Base-by-base conservation (phyloP, 2,113 vertebrate species). In the Centropus unirufus region DNA sequence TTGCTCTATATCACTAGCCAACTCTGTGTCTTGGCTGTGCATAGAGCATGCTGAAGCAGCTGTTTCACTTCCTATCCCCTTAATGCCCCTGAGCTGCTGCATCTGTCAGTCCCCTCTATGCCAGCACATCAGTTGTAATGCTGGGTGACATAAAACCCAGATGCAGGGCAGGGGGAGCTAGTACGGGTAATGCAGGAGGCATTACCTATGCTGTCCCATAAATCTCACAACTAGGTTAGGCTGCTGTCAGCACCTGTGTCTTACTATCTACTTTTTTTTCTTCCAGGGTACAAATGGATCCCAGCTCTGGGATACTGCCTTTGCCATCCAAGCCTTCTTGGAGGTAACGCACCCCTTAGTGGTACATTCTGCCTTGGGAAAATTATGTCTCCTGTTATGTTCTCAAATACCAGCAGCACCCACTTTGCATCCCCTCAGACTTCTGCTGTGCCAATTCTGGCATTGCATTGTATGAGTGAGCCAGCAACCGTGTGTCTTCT, bases 281-380 rank as follows among this genome's bases (percentile, higher is more conserved):
- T 75, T 49, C 34, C 52, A 99, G 99, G 99, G 99, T 20, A 99
- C 99, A 90, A 99, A 99, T 1, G 99, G 99, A 78, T 99, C 99
- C 23, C 99, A 99, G 96, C 96, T 99, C 54, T 99, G 99, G 99
- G 99, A 99, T 44, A 99, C 99, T 5, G 97, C 98, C 4, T 99
- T 99, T 92, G 98, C 99, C 19, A 90, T 99, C n/a, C 99, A 99
- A 87, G 99, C 99, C 55, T 98, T 98, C 74, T 94, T 99, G 39
- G 99, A 99, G 99, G 99, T 99, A 97, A 10, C 47, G 26, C 17
- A 59, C 16, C 75, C 30, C 22, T 51, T 64, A 64, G 8, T 59
- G 52, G 42, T 80, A 10, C 8, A 2, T n/a, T 29, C 34, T 76
- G 44, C 47, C 58, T 44, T 86, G 46, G 81, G 78, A 79, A 82